Evolutionary conservation across 23 tunicate genomes (phyloP).

Genomic region (Phallusia fumigata): DNA sequence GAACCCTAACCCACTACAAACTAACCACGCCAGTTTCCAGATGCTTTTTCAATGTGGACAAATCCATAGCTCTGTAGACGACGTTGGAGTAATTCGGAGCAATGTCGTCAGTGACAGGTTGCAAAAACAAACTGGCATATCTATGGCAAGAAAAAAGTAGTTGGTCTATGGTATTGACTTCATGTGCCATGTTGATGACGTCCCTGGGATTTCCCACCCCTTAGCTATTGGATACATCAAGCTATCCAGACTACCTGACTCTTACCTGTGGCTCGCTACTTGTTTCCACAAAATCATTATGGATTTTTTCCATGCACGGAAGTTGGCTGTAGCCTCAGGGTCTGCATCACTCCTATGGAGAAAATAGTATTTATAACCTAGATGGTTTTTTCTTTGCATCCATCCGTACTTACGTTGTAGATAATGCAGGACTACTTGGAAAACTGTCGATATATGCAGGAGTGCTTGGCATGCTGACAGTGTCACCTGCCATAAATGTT

Average conservation of each 20-base stretch:
- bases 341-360: constrained; percentile 64
- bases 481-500: constrained; percentile 13
- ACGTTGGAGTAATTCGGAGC: constrained; percentile 84
- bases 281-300: constrained; percentile 93
- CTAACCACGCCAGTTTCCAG: constrained; percentile 69
- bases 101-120: constrained; percentile 88
- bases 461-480: constrained; percentile 53
- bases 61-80: constrained; percentile 76
- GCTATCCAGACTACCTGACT: no score
- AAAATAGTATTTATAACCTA: background rate
- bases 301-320: constrained; percentile 88
- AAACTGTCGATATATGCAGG: constrained; percentile 66
- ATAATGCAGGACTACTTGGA: constrained; percentile 80
- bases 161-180: no score
- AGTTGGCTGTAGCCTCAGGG: constrained; percentile 52
- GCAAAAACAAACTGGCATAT: constrained; percentile 82
- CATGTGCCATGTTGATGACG: no score
- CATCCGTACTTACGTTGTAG: constrained; percentile 58
- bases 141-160: background rate
- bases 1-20: background rate
- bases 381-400: background rate
- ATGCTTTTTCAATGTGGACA: constrained; percentile 50
- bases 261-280: constrained; percentile 82
- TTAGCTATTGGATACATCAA: no score
- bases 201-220: no score